Conservation (phyloP, 2,113 vertebrate genomes). For the Rhagologus leucostigma region DNA sequence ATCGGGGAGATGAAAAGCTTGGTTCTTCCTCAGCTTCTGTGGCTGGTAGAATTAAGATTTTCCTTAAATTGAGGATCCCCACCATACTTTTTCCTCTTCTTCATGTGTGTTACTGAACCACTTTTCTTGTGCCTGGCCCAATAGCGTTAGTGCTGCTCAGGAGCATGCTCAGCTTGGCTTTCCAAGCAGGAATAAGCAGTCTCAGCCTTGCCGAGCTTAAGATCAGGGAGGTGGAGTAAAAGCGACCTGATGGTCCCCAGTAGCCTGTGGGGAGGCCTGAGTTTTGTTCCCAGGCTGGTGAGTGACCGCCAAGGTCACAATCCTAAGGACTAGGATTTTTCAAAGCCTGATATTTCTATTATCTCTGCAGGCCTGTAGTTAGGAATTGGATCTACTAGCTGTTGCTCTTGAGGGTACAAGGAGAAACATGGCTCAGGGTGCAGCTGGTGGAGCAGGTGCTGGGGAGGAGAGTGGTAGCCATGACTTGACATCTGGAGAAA, state of each 20-base stretch:
- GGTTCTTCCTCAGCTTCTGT: not conserved
- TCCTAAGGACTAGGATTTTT: not conserved
- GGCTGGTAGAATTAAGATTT: not conserved
- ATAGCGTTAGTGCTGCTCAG: not conserved
- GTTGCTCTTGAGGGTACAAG: not conserved
- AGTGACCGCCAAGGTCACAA: not conserved
- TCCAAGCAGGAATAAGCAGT: not conserved
- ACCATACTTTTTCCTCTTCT: not conserved
- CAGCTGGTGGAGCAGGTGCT: not conserved
- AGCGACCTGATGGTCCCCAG: not conserved
- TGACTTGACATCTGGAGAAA: not conserved
- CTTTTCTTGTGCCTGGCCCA: not conserved
- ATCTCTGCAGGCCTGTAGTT: not conserved
- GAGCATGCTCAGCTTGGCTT: not conserved
- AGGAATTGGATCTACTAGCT: not conserved
- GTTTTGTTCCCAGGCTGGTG: not conserved
- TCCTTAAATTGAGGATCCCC: not conserved
- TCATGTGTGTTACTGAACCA: not conserved
- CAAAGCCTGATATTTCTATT: not conserved
- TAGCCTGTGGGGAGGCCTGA: not conserved
- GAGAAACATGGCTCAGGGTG: not conserved
- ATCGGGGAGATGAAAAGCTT: accelerated
- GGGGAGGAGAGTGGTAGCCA: not conserved
- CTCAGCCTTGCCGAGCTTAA: not conserved
- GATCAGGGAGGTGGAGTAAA: not conserved